A percentile compares a stretch with the other conserved stretches of the same genome.
Evolutionary conservation across 92 coral and sea anemone genomes (phyloP).

Genomic region (Hydrozoanthus gracilis): DNA sequence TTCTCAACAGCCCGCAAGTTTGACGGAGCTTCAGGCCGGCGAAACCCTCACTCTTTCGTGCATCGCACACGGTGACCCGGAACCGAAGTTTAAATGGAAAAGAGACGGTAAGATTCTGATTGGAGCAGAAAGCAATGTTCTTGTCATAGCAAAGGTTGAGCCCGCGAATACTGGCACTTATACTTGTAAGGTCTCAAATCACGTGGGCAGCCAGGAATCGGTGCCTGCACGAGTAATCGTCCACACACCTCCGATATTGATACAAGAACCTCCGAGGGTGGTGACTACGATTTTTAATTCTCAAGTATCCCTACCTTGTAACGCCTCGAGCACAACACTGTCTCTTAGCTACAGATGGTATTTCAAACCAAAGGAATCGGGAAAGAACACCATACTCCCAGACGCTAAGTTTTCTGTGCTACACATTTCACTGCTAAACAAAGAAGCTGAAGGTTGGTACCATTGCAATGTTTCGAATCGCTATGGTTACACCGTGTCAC

Average conservation of each 20-base stretch:
- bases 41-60: slow-evolving; percentile 61
- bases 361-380: slow-evolving; percentile 50
- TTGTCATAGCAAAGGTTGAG: slow-evolving; percentile 50
- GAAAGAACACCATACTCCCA: slow-evolving; percentile 30
- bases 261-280: slow-evolving; percentile 62
- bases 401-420: slow-evolving; percentile 63
- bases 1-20: slow-evolving; percentile 69
- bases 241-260: slow-evolving; percentile 73
- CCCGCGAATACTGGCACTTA: slow-evolving; percentile 68
- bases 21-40: slow-evolving; percentile 66
- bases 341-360: slow-evolving; percentile 77
- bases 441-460: slow-evolving; percentile 67
- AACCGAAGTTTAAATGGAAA: slow-evolving; percentile 66
- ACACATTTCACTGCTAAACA: slow-evolving; percentile 34
- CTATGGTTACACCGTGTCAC: slow-evolving; percentile 69
- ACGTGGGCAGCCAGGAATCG: slow-evolving; percentile 64
- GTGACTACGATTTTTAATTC: slow-evolving; percentile 55
- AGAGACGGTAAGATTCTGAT: slow-evolving; percentile 56
- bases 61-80: slow-evolving; percentile 63
- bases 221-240: slow-evolving; percentile 65
- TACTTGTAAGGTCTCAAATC: slow-evolving; percentile 75
- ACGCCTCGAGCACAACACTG: slow-evolving; percentile 46
- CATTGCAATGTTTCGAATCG: slow-evolving; percentile 68
- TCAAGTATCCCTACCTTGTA: slow-evolving; percentile 60
- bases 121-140: slow-evolving; percentile 33